Conservation (phyloP, 2,113 vertebrate genomes). For the Triplophysa rosa region DNA sequence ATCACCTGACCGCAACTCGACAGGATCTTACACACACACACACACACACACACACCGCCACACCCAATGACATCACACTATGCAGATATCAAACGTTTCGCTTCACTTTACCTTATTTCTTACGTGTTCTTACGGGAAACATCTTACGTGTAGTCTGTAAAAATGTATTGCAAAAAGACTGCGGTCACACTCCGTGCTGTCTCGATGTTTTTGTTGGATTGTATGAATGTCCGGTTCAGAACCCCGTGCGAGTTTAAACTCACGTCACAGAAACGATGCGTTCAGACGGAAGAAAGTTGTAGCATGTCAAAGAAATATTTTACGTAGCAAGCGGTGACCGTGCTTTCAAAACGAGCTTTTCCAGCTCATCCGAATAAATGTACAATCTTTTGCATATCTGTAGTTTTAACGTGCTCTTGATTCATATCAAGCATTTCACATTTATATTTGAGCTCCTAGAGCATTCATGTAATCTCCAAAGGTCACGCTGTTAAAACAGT, state of each 20-base stretch:
- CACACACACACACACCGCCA: constrained; percentile 32
- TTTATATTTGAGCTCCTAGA: constrained; percentile 75
- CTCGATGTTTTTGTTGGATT: neutral
- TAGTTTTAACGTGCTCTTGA: constrained; percentile 19
- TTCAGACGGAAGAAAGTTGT: constrained; percentile 22
- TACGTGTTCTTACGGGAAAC: too few relatives aligned
- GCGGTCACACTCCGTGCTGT: neutral
- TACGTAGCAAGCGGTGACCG: constrained; percentile 17
- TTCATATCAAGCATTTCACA: constrained; percentile 57
- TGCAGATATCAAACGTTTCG: constrained; percentile 66
- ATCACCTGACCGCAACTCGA: constrained; percentile 55
- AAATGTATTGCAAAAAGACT: neutral
- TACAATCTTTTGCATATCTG: constrained; percentile 23
- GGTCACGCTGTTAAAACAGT: constrained; percentile 80
- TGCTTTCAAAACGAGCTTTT: constrained; percentile 27
- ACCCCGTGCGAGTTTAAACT: neutral
- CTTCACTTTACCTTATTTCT: constrained; percentile 26
- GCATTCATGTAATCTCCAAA: constrained; percentile 61
- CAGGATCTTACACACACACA: constrained; percentile 60
- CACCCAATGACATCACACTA: constrained; percentile 63
- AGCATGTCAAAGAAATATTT: constrained; percentile 17
- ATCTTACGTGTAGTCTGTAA: constrained; percentile 6
- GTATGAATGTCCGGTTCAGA: neutral
- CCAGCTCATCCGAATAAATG: constrained; percentile 11
- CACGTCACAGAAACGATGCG: neutral